phyloP scores from a whole-genome alignment of 2,888 invertebrate species.

The Brassicogethes aeneus region DNA sequence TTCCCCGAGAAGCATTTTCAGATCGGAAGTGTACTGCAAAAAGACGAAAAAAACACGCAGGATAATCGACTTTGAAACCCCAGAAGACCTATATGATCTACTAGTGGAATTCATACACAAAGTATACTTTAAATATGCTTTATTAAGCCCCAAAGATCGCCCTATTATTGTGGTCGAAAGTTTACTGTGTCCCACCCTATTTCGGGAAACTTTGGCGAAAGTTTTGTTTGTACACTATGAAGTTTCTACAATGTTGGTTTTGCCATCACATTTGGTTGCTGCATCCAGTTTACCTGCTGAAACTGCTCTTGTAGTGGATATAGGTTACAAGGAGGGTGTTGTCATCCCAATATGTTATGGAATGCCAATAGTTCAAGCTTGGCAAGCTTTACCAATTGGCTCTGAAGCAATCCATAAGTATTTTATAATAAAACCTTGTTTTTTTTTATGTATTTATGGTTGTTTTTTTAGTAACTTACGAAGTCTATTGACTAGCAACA shows the following conservation, averaged over 20 bases:
- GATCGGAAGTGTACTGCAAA: constrained; percentile 64
- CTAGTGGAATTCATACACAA: constrained; percentile 81
- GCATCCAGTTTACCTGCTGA: constrained; percentile 74
- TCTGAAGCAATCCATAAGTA: constrained; percentile 62
- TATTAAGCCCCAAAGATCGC: constrained; percentile 89
- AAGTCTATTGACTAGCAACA: constrained; percentile 39
- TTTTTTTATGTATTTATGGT: background rate
- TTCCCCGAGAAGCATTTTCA: constrained; percentile 79
- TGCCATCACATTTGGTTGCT: constrained; percentile 78
- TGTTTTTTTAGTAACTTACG: constrained; percentile 31
- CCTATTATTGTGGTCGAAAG: constrained; percentile 90
- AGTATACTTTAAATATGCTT: constrained; percentile 83
- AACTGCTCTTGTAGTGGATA: constrained; percentile 76
- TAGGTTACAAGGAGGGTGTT: constrained; percentile 78
- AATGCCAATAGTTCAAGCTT: constrained; percentile 73
- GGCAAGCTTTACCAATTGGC: constrained; percentile 74
- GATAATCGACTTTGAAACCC: constrained; percentile 55
- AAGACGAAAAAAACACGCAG: constrained; percentile 50
- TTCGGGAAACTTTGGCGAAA: constrained; percentile 81
- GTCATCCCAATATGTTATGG: constrained; percentile 81
- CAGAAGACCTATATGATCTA: constrained; percentile 71
- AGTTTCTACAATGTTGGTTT: constrained; percentile 52
- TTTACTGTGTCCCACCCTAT: constrained; percentile 68
- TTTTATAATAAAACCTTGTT: background rate
- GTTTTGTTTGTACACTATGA: constrained; percentile 83